Conservation (phyloP, 2,888 invertebrate genomes). For the Myopa testacea region DNA sequence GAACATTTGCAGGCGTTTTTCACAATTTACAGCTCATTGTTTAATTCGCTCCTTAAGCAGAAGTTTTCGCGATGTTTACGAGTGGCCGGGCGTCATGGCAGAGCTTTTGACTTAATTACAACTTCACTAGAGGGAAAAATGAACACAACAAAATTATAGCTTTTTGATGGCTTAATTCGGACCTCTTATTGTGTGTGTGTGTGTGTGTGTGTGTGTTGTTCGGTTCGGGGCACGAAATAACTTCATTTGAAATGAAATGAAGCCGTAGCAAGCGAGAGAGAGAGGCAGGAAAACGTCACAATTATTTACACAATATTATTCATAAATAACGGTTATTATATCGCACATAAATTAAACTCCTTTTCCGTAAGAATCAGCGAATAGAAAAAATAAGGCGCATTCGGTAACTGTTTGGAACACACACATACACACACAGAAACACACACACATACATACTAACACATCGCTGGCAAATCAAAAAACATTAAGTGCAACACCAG, state of each 20-base stretch:
- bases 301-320: background rate
- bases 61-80: slow-evolving; percentile 15
- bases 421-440: background rate
- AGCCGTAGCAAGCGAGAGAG: background rate
- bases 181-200: background rate
- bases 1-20: slow-evolving; percentile 16
- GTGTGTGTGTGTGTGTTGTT: too few species aligned
- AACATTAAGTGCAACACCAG: slow-evolving; percentile 14
- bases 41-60: slow-evolving; percentile 16
- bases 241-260: slow-evolving; percentile 13
- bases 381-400: background rate
- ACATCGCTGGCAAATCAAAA: background rate
- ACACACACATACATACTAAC: background rate
- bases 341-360: background rate
- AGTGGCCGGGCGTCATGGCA: background rate
- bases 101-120: slow-evolving; percentile 17
- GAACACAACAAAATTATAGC: background rate
- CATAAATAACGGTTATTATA: background rate
- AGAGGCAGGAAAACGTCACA: background rate
- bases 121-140: background rate
- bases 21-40: slow-evolving; percentile 23
- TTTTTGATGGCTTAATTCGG: slow-evolving; percentile 25
- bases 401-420: background rate
- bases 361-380: background rate
- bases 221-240: background rate